These are phyloP conservation scores for Synanthedon formicaeformis DNA, from an alignment of 2,888 invertebrate genomes.

Conservation along the genomic window DNA sequence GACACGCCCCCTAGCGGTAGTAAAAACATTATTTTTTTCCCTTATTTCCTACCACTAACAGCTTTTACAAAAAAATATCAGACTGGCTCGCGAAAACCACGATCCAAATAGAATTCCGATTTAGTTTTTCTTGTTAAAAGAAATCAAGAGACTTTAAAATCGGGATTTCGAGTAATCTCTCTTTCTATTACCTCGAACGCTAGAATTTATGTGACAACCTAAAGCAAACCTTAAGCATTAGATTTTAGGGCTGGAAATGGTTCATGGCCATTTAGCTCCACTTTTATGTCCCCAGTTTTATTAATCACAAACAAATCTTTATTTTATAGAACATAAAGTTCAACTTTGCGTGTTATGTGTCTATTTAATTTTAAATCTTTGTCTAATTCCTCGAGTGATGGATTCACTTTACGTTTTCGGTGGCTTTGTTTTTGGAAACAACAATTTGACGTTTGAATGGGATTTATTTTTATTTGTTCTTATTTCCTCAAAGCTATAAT, in stretches of 20 bases:
- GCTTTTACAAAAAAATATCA: background rate
- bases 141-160: conserved; percentile 50
- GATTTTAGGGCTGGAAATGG: conserved; percentile 21
- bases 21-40: background rate
- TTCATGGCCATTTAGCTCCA: conserved; percentile 10
- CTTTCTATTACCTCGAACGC: conserved; percentile 25
- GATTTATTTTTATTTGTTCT: background rate
- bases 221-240: conserved; percentile 27
- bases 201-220: conserved; percentile 7
- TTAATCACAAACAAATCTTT: conserved; percentile 29
- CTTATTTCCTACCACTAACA: background rate
- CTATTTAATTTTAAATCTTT: background rate
- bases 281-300: conserved; percentile 15
- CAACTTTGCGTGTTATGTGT: conserved; percentile 18
- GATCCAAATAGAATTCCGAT: conserved; percentile 28
- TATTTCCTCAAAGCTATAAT: background rate
- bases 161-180: conserved; percentile 37
- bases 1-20: background rate
- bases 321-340: conserved; percentile 27
- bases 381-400: conserved; percentile 1
- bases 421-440: background rate
- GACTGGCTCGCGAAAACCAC: conserved; percentile 13
- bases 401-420: background rate
- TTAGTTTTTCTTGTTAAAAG: conserved; percentile 40
- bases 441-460: background rate